phyloP scores from a whole-genome alignment of 2,113 vertebrate species.

The Etheostoma cragini region DNA sequence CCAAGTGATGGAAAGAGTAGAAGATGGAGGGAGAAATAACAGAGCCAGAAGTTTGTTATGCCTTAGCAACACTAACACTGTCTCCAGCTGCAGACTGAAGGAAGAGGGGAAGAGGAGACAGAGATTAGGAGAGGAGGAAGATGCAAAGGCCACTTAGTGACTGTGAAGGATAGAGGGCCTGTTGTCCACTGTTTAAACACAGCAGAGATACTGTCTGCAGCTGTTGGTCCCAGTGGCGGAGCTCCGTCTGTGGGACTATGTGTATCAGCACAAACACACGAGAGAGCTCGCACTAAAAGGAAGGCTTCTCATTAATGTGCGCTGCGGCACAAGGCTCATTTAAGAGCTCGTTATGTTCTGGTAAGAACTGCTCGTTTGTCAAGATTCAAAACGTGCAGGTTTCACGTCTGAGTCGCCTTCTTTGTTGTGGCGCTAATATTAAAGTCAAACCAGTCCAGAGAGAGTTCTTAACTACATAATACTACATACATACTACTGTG shows the following conservation, averaged over 20 bases:
- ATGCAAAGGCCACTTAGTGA: constrained; percentile 42
- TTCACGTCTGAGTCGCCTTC: constrained; percentile 35
- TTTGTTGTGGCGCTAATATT: constrained; percentile 22
- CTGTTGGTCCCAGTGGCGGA: constrained; percentile 61
- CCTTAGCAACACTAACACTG: not conserved
- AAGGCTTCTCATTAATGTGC: constrained; percentile 63
- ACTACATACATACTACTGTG: constrained; percentile 9
- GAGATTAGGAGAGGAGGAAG: constrained; percentile 43
- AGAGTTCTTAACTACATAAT: constrained; percentile 36
- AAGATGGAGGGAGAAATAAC: constrained; percentile 16
- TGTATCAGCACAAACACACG: constrained; percentile 20
- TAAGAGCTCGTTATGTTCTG: constrained; percentile 54
- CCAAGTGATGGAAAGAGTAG: not conserved
- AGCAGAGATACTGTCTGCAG: constrained; percentile 78
- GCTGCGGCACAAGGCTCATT: constrained; percentile 41
- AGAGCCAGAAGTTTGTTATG: constrained; percentile 27
- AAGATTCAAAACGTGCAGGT: constrained; percentile 27
- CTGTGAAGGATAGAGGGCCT: constrained; percentile 58
- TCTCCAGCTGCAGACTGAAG: constrained; percentile 19
- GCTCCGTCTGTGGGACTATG: constrained; percentile 48
- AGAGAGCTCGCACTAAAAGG: not conserved
- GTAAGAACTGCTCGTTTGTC: constrained; percentile 47
- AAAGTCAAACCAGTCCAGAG: constrained; percentile 33
- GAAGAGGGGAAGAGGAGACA: constrained; percentile 20
- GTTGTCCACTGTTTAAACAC: constrained; percentile 67